Evolutionary conservation across 2,888 invertebrate species (phyloP), one percentile per base, ranked within the genome.

Genomic region (Stramonita haemastoma): DNA sequence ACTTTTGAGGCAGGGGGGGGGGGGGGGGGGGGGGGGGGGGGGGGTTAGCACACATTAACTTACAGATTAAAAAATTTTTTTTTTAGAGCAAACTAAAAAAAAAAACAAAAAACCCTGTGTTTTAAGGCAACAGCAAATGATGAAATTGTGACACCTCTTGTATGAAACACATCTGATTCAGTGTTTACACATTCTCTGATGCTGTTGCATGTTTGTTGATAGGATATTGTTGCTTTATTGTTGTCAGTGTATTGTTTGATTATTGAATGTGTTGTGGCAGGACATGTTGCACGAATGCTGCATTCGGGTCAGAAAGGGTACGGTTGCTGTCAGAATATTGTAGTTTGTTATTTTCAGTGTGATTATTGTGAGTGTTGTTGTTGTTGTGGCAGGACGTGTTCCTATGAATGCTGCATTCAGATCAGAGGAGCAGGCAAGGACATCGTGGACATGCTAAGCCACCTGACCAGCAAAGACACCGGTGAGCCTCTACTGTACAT

Each of bases 201-300:
- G 84, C 84, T 84, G 84, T 26, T 46, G 4, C 46, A 46, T 2
- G 46, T 46, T 46, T 46, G 46, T 46, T 46, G 46, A 5, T 8
- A 46, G 2, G n/a, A n/a, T 29, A n/a, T 2, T 22, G 29, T 77
- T 77, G 77, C n/a, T 77, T 77, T 46, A 46, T 46, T 5, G 46
- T 46, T 46, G 2, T 46, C 46, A 46, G 46, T 46, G 2, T 46
- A 46, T 46, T 46, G 46, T 46, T 46, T 87, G 79, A 46, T 34
- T 86, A 46, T 46, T 46, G 46, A 5, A 5, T 60, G 36, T 87
- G 83, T 34, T 86, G 87, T 87, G 89, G 29, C 93, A 96, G 96
- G 99, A 99, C 96, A 97, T 98, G 89, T 98, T 98, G 0, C 99
- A 98, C 95, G 97, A 97, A 93, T 97, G 96, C 89, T 98, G 98